A percentile compares a stretch with the other conserved stretches of the same genome.
These are phyloP conservation scores for Mungos mungo DNA, from an alignment of 2,113 vertebrate species.

Conservation along the genomic window DNA sequence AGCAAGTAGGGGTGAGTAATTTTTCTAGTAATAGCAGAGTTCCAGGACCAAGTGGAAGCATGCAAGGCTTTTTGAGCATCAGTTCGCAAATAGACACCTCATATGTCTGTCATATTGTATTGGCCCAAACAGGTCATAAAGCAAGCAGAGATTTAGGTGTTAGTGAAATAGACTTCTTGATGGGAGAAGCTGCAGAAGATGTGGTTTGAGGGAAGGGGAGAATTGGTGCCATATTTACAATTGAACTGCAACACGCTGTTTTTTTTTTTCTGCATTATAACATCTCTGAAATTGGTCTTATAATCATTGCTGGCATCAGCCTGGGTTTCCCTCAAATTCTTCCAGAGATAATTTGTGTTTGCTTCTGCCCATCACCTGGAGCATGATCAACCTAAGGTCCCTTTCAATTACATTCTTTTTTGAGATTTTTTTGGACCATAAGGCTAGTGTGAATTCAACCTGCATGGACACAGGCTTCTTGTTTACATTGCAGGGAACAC, in stretches of 20 bases:
- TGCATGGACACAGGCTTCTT: background rate
- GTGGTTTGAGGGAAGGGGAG: background rate
- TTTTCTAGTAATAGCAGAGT: background rate
- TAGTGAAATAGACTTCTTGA: background rate
- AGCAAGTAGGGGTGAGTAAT: background rate
- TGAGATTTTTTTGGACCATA: background rate
- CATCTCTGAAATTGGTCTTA: background rate
- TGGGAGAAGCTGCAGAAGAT: background rate
- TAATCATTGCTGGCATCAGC: background rate
- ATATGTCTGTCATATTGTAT: background rate
- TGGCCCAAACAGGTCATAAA: background rate
- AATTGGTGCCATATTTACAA: background rate
- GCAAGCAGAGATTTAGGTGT: background rate
- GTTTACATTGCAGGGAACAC: background rate
- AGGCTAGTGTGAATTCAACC: fast-evolving
- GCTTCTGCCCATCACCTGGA: background rate
- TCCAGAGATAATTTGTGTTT: background rate
- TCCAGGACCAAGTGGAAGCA: background rate
- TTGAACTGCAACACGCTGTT: background rate
- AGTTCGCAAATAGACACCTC: background rate
- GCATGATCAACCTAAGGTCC: background rate
- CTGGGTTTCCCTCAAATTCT: background rate
- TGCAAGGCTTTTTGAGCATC: background rate
- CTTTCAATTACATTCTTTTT: background rate
- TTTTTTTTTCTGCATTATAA: background rate